phyloP scores from a whole-genome alignment of 1,140 invertebrate species.

The Tribolium castaneum region DNA sequence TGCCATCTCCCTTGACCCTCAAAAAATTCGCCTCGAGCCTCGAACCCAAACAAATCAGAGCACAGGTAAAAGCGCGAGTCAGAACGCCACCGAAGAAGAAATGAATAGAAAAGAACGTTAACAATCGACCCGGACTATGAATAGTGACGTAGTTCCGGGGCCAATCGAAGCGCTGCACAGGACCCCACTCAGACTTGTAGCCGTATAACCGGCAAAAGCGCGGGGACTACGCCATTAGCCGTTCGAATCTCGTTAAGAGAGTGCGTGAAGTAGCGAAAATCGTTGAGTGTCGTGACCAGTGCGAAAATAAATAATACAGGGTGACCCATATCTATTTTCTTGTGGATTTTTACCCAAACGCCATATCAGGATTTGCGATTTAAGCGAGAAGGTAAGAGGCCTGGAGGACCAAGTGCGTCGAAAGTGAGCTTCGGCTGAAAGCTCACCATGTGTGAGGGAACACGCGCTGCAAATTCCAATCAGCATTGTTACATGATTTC shows the following conservation, averaged over 20 bases:
- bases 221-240: constrained; percentile 47
- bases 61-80: background rate
- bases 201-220: constrained; percentile 50
- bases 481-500: background rate
- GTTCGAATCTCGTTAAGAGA: constrained; percentile 6
- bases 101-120: constrained; percentile 30
- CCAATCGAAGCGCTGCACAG: constrained; percentile 38
- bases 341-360: constrained; percentile 7
- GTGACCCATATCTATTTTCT: background rate
- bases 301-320: constrained; percentile 12
- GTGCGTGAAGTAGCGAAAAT: constrained; percentile 14
- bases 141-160: constrained; percentile 43
- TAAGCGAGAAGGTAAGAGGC: background rate
- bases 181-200: constrained; percentile 35
- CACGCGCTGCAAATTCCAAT: background rate
- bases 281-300: background rate
- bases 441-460: background rate
- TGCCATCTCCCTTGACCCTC: background rate
- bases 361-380: background rate
- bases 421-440: background rate
- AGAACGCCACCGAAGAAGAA: constrained; percentile 1
- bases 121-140: constrained; percentile 41
- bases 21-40: background rate
- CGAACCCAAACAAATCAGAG: background rate
- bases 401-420: background rate